Evolutionary conservation across 2,113 vertebrate genomes (phyloP), one percentile per base, ranked within the genome.

Genomic region (Numenius arquata): DNA sequence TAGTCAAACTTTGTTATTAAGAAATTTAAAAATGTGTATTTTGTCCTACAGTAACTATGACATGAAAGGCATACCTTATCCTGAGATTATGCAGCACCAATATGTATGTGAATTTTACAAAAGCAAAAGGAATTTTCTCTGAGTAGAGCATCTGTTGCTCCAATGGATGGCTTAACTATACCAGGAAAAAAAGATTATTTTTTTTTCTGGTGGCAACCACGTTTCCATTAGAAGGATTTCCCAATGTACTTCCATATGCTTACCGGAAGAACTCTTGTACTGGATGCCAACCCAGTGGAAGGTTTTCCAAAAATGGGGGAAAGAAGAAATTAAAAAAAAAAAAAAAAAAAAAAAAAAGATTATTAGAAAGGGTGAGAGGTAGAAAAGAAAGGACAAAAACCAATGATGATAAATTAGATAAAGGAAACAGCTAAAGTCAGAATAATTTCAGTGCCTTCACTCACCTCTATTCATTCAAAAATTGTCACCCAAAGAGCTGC

Each of bases 401-500:
- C 27, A 53, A 15, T 63, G 17, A 74, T 48, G 40, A 89, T 53
- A 90, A 93, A 90, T 85, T 85, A 89, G 83, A 80, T 84, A 78
- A 86, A 15, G 32, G 27, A 89, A 86, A 90, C 65, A 90, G 76
- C 36, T 78, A 56, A 90, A 93, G 92, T 92, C 73, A 95, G 80
- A 93, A 93, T 86, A 89, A 94, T 55, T 90, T 90, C 70, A 61
- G 20, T 70, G 76, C 76, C 2, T 20, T 95, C 83, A 78, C 52
- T 92, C 72, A 89, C 15, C 36, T 22, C 26, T 74, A 50, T 65
- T 68, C 16, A 15, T 77, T 96, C 61, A 92, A 90, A 93, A 93
- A 78, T 12, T 87, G 68, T 97, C 95, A 92, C 56, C 96, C 88
- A 92, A 84, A 84, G 27, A 75, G 22, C 40, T 85, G 41, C 45